Percentiles rank a stretch among this genome's conserved stretches.
Conservation (phyloP, 2,888 invertebrate species). For the Diadegma fenestrale region DNA sequence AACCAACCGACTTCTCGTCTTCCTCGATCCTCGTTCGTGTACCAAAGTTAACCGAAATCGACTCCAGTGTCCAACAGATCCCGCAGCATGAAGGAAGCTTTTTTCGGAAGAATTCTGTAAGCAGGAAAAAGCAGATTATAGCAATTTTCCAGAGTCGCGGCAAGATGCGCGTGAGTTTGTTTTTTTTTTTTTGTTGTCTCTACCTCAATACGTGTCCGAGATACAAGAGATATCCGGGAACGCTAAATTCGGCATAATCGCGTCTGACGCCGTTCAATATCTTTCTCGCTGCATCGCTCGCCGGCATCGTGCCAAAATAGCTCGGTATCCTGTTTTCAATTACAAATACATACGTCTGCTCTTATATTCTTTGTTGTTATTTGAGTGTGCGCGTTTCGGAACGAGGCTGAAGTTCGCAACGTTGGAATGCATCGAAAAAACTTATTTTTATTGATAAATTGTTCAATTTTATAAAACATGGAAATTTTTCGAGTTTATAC, state of each 20-base stretch:
- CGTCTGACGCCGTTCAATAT: conserved; percentile 88
- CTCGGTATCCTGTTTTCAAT: conserved; percentile 87
- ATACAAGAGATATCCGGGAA: conserved; percentile 87
- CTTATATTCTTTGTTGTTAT: too few species aligned
- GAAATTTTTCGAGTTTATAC: too few species aligned
- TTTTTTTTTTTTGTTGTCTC: conserved; percentile 13
- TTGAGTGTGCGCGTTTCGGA: too few species aligned
- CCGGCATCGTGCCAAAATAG: conserved; percentile 88
- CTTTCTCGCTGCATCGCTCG: conserved; percentile 86
- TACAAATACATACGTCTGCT: conserved; percentile 34
- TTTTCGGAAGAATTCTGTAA: conserved; percentile 87
- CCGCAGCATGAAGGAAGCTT: conserved; percentile 87
- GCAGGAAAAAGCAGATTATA: conserved; percentile 4
- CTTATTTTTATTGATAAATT: too few species aligned
- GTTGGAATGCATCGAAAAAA: too few species aligned
- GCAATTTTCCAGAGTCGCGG: too few species aligned
- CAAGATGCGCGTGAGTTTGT: too few species aligned
- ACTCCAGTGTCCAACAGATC: conserved; percentile 89
- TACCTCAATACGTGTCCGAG: conserved; percentile 87
- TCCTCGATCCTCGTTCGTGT: too few species aligned
- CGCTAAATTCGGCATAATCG: conserved; percentile 88
- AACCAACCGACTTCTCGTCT: too few species aligned
- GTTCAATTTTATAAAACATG: too few species aligned
- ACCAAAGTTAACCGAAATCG: conserved; percentile 86
- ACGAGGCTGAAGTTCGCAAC: too few species aligned